phyloP scores from a whole-genome alignment of 2,113 vertebrate species.

The Colaptes auratus region DNA sequence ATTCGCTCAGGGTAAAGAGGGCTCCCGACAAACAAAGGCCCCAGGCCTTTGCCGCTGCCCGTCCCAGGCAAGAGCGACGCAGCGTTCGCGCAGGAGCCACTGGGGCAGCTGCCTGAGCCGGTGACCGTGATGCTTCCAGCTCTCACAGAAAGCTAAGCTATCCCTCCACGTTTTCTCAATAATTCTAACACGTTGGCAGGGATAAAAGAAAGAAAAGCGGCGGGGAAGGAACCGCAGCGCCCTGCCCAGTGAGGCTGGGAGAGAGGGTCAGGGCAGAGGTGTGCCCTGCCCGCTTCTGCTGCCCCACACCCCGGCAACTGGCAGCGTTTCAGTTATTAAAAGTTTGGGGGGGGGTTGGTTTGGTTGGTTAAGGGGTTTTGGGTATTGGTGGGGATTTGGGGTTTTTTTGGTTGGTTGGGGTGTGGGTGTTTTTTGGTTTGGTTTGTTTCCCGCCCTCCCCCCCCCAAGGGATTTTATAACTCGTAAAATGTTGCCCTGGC shows the following conservation, averaged over 20 bases:
- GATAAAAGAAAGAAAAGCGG: not conserved
- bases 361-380: no score
- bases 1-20: rapidly evolving
- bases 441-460: no score
- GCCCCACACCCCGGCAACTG: not conserved
- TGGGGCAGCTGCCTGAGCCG: no score
- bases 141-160: not conserved
- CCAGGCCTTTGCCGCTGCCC: not conserved
- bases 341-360: no score
- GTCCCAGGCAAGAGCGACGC: not conserved
- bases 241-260: not conserved
- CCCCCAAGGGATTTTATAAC: not conserved
- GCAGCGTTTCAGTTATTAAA: not conserved
- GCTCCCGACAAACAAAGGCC: no score
- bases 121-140: not conserved
- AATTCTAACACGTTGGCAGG: not conserved
- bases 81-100: not conserved
- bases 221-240: not conserved
- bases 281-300: not conserved
- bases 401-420: no score
- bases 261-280: not conserved
- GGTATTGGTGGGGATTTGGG: no score
- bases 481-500: not conserved
- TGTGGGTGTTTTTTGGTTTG: no score
- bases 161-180: not conserved